Evolutionary conservation across 2,888 invertebrate genomes (phyloP).

Genomic region (Keiferia lycopersicella): DNA sequence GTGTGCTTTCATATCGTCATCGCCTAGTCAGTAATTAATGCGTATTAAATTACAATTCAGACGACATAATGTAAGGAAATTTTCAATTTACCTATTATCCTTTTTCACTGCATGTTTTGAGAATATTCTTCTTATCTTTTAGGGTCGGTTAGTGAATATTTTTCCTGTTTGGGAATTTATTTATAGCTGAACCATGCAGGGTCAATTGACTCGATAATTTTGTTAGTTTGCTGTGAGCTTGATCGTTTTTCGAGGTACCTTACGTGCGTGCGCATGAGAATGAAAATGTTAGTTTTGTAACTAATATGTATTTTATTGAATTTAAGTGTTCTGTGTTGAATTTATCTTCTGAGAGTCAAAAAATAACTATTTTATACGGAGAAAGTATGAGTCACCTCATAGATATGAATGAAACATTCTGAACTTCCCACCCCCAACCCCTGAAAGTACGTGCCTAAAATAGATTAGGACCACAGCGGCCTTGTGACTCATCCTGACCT

Average conservation of each 20-base stretch:
- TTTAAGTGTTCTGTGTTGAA: background rate
- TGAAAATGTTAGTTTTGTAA: background rate
- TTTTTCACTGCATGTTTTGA: background rate
- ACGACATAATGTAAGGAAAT: background rate
- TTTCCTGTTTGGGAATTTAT: constrained; percentile 8
- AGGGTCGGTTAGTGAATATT: background rate
- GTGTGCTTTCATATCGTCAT: background rate
- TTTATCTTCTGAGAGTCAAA: background rate
- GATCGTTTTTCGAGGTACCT: background rate
- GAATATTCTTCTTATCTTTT: background rate
- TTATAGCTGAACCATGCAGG: background rate
- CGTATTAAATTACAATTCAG: background rate
- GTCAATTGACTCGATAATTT: background rate
- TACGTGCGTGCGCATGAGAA: too few species aligned
- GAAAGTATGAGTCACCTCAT: constrained; percentile 38
- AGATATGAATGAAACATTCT: constrained; percentile 39
- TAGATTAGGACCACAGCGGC: constrained; percentile 35
- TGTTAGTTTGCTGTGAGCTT: background rate
- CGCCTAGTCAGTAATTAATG: background rate
- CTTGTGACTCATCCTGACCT: constrained; percentile 46
- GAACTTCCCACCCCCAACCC: constrained; percentile 42
- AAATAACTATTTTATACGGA: too few species aligned
- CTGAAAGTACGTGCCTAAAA: constrained; percentile 37
- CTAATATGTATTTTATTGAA: too few species aligned
- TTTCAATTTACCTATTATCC: background rate